Evolutionary conservation across 2,888 invertebrate species (phyloP).

Genomic region (Drosophila recens): DNA sequence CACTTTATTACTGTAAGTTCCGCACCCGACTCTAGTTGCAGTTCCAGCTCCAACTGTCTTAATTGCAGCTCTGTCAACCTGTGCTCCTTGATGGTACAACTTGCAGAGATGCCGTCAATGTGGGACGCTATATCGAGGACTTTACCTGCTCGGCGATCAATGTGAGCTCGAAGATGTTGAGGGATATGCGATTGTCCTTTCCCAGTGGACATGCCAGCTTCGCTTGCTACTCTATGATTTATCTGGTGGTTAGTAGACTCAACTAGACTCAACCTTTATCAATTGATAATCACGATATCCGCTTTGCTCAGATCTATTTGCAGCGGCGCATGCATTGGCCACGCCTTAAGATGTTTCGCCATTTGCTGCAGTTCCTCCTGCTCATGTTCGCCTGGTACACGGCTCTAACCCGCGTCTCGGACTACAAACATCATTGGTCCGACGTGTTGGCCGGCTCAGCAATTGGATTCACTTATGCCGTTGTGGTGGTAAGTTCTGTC

Average conservation of each 20-base stretch:
- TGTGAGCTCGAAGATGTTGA: constrained; percentile 86
- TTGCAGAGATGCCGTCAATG: constrained; percentile 87
- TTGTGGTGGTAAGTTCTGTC: constrained; percentile 88
- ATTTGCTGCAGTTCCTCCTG: constrained; percentile 92
- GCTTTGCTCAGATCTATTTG: constrained; percentile 91
- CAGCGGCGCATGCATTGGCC: constrained; percentile 93
- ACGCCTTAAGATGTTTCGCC: constrained; percentile 92
- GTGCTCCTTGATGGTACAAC: constrained; percentile 86
- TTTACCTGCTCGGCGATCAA: constrained; percentile 88
- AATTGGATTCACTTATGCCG: constrained; percentile 89
- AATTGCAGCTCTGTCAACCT: constrained; percentile 91
- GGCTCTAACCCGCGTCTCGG: constrained; percentile 94
- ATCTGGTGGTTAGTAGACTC: constrained; percentile 90
- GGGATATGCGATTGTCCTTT: constrained; percentile 93
- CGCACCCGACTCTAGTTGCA: not conserved
- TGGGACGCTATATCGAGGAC: constrained; percentile 89
- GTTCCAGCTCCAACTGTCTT: not conserved
- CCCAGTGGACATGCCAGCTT: constrained; percentile 97
- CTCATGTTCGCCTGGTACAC: constrained; percentile 94
- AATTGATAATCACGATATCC: not conserved
- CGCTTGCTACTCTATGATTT: constrained; percentile 93
- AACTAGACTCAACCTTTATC: too few species aligned
- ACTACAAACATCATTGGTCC: constrained; percentile 99
- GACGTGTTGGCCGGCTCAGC: constrained; percentile 94
- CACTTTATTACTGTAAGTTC: constrained; percentile 93